These are phyloP conservation scores for Drosophila infuscata DNA, from an alignment of 2,888 invertebrate species.

Conservation along the genomic window DNA sequence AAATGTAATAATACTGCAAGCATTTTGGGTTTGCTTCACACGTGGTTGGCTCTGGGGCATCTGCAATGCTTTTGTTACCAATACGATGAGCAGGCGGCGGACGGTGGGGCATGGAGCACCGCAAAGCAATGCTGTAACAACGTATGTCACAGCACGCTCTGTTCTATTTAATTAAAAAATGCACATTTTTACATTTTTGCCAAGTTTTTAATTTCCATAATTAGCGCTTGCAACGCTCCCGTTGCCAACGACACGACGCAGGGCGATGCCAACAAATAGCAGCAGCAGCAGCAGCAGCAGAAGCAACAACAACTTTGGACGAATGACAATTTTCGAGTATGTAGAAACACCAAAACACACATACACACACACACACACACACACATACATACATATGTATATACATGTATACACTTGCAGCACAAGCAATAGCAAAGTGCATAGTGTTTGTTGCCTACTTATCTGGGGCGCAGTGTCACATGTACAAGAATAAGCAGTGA, in stretches of 20 bases:
- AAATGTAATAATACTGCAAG: slow-evolving; percentile 53
- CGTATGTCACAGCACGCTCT: slow-evolving; percentile 37
- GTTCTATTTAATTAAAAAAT: slow-evolving; percentile 80
- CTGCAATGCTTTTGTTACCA: slow-evolving; percentile 58
- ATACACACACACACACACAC: slow-evolving; percentile 19
- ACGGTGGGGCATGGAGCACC: slow-evolving; percentile 1
- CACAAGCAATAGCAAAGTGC: slow-evolving; percentile 17
- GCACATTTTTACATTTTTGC: slow-evolving; percentile 73
- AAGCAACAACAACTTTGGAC: slow-evolving; percentile 33
- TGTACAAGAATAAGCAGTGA: slow-evolving; percentile 59
- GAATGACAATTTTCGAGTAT: slow-evolving; percentile 57
- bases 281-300: background rate
- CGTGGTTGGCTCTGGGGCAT: slow-evolving; percentile 65
- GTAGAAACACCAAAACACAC: slow-evolving; percentile 29
- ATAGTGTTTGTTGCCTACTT: slow-evolving; percentile 74
- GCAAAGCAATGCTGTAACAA: slow-evolving; percentile 32
- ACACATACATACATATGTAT: slow-evolving; percentile 16
- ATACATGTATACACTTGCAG: slow-evolving; percentile 16
- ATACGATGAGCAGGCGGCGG: slow-evolving; percentile 19
- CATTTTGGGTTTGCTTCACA: slow-evolving; percentile 59
- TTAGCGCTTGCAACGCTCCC: slow-evolving; percentile 68
- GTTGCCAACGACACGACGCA: slow-evolving; percentile 21
- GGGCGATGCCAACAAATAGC: slow-evolving; percentile 19
- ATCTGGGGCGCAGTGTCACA: slow-evolving; percentile 71
- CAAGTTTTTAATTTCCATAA: slow-evolving; percentile 80